Evolutionary conservation across 2,888 invertebrate genomes (phyloP).

Genomic region (Petrolisthes manimaculis): DNA sequence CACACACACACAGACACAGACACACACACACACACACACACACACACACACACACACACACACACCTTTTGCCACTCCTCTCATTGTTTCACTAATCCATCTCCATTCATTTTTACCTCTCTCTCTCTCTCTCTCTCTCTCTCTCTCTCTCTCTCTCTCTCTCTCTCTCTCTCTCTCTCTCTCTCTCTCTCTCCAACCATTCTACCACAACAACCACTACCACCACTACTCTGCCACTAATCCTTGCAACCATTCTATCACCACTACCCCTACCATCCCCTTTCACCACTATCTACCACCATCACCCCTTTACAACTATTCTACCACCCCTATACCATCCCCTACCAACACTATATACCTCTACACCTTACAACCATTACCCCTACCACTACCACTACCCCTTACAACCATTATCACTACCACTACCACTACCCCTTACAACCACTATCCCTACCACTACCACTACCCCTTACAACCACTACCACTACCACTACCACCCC

Average conservation of each 20-base stretch:
- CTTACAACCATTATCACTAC: too few species aligned
- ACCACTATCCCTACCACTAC: neutral
- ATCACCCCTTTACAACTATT: slow-evolving; percentile 4
- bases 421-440: too few species aligned
- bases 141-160: slow-evolving; percentile 29
- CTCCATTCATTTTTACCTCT: too few species aligned
- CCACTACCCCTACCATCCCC: slow-evolving; percentile 6
- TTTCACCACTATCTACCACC: slow-evolving; percentile 21
- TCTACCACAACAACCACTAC: neutral
- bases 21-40: too few species aligned
- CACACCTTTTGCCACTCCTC: too few species aligned
- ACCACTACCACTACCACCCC: slow-evolving; percentile 11
- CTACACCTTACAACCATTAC: too few species aligned
- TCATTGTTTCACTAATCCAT: too few species aligned
- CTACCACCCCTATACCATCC: slow-evolving; percentile 15
- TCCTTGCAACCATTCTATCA: neutral
- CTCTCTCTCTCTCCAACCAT: neutral
- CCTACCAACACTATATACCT: too few species aligned
- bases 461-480: neutral
- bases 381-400: too few species aligned
- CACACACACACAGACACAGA: too few species aligned
- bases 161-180: neutral
- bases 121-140: slow-evolving; percentile 12
- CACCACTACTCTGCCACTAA: neutral
- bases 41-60: too few species aligned